Conservation (phyloP, 1,140 invertebrate genomes). For the Drosophila carrolli region DNA sequence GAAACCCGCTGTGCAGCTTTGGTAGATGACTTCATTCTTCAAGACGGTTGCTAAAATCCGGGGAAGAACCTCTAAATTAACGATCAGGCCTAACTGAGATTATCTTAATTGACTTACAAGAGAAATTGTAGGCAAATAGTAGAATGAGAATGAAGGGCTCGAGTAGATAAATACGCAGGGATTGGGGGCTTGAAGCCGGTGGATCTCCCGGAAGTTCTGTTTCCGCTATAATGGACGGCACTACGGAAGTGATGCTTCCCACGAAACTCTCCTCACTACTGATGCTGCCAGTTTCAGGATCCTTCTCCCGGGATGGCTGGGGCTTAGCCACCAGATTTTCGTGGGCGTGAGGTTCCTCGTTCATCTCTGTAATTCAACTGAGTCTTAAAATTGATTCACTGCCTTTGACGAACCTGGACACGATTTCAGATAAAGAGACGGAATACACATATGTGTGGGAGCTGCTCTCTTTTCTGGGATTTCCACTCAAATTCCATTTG, state of each 20-base stretch:
- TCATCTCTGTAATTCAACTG: conserved; percentile 48
- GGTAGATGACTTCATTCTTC: conserved; percentile 86
- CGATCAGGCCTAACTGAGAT: not conserved
- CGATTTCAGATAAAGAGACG: conserved; percentile 57
- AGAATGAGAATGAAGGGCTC: conserved; percentile 74
- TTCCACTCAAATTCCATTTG: conserved; percentile 24
- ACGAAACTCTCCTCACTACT: conserved; percentile 22
- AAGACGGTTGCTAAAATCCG: conserved; percentile 85
- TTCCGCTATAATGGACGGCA: not conserved
- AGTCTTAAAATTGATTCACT: conserved; percentile 22
- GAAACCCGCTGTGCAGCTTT: conserved; percentile 85
- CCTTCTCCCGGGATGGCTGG: not conserved
- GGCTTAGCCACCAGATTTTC: conserved; percentile 58
- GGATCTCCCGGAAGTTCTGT: not conserved
- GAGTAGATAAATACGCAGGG: conserved; percentile 50
- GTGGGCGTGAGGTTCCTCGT: conserved; percentile 63
- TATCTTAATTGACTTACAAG: conserved; percentile 51
- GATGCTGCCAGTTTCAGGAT: conserved; percentile 13
- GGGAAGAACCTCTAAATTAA: not conserved
- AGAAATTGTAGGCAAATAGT: conserved; percentile 78
- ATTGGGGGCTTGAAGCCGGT: not conserved
- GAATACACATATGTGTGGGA: conserved; percentile 21
- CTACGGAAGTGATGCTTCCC: not conserved
- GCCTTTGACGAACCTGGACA: conserved; percentile 8
- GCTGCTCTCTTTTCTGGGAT: conserved; percentile 36